Conservation (phyloP, 2,113 vertebrate genomes). For the Gallinago jamesoni region DNA sequence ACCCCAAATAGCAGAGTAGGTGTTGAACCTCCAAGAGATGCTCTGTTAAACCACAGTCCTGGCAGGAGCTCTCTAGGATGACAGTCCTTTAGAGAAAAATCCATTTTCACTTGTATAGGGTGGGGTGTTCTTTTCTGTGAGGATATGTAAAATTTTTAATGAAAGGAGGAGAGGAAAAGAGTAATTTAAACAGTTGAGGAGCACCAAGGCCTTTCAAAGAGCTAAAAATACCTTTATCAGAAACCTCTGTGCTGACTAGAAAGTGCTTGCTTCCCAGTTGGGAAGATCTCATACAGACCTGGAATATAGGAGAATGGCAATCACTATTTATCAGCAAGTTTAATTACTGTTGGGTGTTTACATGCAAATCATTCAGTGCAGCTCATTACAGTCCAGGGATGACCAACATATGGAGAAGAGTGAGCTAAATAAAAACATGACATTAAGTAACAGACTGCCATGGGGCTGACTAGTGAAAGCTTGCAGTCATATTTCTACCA, state of each 20-base stretch:
- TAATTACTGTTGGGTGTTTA: background rate
- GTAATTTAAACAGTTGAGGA: background rate
- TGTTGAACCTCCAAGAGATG: background rate
- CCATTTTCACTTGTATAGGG: background rate
- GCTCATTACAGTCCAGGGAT: background rate
- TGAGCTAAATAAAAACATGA: background rate
- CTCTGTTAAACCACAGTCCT: background rate
- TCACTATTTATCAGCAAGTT: background rate
- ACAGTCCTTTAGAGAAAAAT: background rate
- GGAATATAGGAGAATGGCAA: background rate
- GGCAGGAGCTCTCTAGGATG: background rate
- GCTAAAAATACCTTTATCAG: background rate
- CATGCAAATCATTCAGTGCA: background rate
- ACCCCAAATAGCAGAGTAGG: background rate
- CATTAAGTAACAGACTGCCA: background rate
- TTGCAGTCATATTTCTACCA: background rate
- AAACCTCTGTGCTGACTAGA: background rate
- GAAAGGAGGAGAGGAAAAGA: background rate
- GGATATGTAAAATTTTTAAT: background rate
- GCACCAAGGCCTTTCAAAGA: background rate
- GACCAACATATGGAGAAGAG: background rate
- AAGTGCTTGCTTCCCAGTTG: background rate
- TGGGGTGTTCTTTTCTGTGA: background rate
- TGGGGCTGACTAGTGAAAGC: background rate
- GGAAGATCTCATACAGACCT: background rate